Conservation (phyloP, 2,888 invertebrate genomes). For the Lomographa bimaculata region DNA sequence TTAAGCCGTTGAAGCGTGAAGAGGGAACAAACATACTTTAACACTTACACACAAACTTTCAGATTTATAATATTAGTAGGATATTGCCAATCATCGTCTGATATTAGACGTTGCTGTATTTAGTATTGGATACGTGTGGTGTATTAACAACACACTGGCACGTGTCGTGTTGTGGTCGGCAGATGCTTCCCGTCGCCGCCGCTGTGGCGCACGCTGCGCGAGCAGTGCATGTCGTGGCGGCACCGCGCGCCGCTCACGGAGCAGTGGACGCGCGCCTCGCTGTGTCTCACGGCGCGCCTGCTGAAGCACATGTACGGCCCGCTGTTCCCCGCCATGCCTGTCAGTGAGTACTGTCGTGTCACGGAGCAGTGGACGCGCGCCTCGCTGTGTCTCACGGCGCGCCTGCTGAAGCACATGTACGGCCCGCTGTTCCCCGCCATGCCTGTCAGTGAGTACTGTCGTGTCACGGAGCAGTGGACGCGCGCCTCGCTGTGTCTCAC, state of each 20-base stretch:
- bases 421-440: slow-evolving; percentile 92
- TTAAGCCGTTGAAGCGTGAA: too few relatives aligned
- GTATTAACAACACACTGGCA: too few relatives aligned
- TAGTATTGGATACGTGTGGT: too few relatives aligned
- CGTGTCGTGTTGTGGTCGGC: too few relatives aligned
- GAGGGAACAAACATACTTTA: too few relatives aligned
- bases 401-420: slow-evolving; percentile 93
- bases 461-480: slow-evolving; percentile 98
- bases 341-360: slow-evolving; percentile 89
- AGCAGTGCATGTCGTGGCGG: slow-evolving; percentile 96
- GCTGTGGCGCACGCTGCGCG: slow-evolving; percentile 96
- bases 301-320: slow-evolving; percentile 95
- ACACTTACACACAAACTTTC: too few relatives aligned
- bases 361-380: slow-evolving; percentile 98
- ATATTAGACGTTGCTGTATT: too few relatives aligned
- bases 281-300: slow-evolving; percentile 93
- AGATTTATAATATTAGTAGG: too few relatives aligned
- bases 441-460: slow-evolving; percentile 89
- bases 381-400: slow-evolving; percentile 93
- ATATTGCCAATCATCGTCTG: too few relatives aligned
- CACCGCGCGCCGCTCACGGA: slow-evolving; percentile 96
- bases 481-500: slow-evolving; percentile 95
- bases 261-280: slow-evolving; percentile 97
- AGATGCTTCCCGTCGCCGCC: slow-evolving; percentile 97
- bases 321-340: slow-evolving; percentile 90